Percentiles rank a stretch among this genome's conserved stretches.
Conservation (phyloP, 2,113 vertebrate species). For the Colaptes auratus region DNA sequence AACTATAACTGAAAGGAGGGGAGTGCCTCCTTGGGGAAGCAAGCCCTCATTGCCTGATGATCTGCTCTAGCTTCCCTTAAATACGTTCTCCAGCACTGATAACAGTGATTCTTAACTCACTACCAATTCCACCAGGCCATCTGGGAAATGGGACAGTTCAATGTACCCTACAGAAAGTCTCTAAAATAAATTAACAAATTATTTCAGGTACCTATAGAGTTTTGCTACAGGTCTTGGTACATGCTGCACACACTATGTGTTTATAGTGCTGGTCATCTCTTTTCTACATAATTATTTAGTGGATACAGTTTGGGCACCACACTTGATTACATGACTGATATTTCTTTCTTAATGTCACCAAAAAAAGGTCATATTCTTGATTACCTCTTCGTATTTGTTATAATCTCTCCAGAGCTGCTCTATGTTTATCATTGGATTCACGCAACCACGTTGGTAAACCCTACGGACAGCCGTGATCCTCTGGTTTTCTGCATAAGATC, state of each 20-base stretch:
- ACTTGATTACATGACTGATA: not conserved
- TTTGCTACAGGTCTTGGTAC: not conserved
- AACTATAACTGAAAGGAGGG: not conserved
- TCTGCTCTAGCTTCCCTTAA: not conserved
- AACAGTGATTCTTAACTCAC: not conserved
- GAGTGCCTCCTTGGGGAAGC: slow-evolving; percentile 26
- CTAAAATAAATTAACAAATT: not conserved
- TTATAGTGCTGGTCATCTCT: not conserved
- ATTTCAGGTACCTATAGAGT: not conserved
- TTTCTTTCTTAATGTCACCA: not conserved
- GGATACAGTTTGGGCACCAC: not conserved
- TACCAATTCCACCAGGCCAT: not conserved
- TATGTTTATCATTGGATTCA: slow-evolving; percentile 99
- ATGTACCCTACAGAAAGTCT: not conserved
- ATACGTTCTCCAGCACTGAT: not conserved
- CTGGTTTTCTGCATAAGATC: slow-evolving; percentile 98
- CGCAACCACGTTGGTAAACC: slow-evolving; percentile 97
- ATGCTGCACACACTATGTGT: accelerated
- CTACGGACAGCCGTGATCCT: slow-evolving; percentile 97
- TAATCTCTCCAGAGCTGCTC: slow-evolving; percentile 99
- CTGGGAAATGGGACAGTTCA: not conserved
- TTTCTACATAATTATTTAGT: not conserved
- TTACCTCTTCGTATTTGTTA: slow-evolving; percentile 99
- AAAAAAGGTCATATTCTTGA: not conserved
- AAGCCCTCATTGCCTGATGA: not conserved